Percentiles rank a stretch among this genome's conserved stretches.
Evolutionary conservation across 1,140 invertebrate genomes (phyloP).

Genomic region (Apis dorsata): DNA sequence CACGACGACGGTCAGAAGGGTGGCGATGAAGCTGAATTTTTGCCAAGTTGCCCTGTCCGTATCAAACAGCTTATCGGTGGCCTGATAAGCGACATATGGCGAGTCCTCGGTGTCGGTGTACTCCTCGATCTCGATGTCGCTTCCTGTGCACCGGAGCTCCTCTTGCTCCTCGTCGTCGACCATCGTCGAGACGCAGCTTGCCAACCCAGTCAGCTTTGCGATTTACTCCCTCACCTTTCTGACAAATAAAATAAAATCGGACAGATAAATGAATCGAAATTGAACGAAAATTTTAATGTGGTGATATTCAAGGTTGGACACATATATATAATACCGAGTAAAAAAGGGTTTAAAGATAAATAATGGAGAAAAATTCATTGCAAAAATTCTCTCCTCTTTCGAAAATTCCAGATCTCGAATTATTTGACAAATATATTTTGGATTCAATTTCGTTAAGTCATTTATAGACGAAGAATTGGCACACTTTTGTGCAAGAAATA

Average conservation of each 20-base stretch:
- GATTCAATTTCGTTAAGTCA: no score
- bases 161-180: constrained; percentile 78
- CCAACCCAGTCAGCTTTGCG: constrained; percentile 66
- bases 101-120: constrained; percentile 76
- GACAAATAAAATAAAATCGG: background rate
- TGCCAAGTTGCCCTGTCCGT: constrained; percentile 74
- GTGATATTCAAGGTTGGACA: no score
- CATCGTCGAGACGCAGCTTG: constrained; percentile 67
- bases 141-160: constrained; percentile 74
- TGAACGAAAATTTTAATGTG: no score
- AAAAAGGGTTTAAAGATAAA: no score
- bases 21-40: constrained; percentile 73
- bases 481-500: no score
- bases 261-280: background rate
- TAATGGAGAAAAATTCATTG: no score
- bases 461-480: no score
- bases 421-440: no score
- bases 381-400: no score
- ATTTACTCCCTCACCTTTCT: background rate
- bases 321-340: no score
- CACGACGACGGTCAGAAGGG: constrained; percentile 65
- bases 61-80: constrained; percentile 75
- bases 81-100: constrained; percentile 73
- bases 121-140: constrained; percentile 76
- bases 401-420: no score